Evolutionary conservation across 2,797 vertebrate genomes (phyloP).

Genomic region (Sciurus carolinensis): DNA sequence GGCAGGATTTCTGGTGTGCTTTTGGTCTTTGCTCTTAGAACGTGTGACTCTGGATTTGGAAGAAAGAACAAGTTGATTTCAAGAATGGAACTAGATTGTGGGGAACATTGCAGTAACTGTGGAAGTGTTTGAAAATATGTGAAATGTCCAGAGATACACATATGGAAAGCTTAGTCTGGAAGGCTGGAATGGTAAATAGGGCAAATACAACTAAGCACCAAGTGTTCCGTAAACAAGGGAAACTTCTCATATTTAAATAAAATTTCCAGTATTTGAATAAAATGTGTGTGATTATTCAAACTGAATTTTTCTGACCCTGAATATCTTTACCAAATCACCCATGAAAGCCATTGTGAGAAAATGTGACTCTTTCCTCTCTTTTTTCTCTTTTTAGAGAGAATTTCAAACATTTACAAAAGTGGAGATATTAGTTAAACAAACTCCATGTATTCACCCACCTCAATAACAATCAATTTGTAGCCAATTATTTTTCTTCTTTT

Average conservation of each 20-base stretch:
- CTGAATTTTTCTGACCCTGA: background rate
- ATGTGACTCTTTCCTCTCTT: background rate
- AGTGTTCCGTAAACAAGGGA: background rate
- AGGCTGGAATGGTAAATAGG: background rate
- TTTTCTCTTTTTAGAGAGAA: constrained; percentile 35
- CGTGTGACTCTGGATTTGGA: background rate
- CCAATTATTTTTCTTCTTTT: background rate
- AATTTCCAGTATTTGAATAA: background rate
- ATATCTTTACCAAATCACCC: constrained; percentile 27
- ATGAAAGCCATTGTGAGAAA: background rate
- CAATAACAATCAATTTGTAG: background rate
- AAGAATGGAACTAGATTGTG: background rate
- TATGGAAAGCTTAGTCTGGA: background rate
- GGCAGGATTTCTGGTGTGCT: background rate
- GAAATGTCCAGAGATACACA: background rate
- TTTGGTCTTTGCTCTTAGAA: background rate
- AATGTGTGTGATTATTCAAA: constrained; percentile 25
- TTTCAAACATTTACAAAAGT: background rate
- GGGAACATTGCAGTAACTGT: background rate
- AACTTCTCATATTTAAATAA: background rate
- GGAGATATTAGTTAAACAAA: background rate
- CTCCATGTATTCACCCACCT: background rate
- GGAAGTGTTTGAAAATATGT: background rate
- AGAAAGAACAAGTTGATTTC: background rate
- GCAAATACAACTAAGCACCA: background rate